Conservation (phyloP, 2,113 vertebrate species). For the Chaenocephalus aceratus region DNA sequence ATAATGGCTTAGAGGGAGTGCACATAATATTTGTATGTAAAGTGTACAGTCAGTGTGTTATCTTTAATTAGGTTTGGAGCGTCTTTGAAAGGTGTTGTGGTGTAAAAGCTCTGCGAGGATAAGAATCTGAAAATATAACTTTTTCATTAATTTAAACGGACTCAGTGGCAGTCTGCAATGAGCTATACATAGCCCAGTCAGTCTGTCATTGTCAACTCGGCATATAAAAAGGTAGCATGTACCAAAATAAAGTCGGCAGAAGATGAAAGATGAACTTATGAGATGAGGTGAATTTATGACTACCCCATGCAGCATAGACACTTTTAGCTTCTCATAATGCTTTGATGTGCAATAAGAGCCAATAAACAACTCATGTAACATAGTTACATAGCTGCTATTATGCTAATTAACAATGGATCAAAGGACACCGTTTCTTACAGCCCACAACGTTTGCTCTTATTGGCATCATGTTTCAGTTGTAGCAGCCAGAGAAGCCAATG, state of each 20-base stretch:
- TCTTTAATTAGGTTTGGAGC: not conserved
- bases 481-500: not conserved
- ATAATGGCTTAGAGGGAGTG: not conserved
- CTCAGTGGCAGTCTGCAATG: slow-evolving; percentile 24
- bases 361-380: not conserved
- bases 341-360: not conserved
- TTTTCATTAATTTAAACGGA: slow-evolving; percentile 36
- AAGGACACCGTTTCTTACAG: not conserved
- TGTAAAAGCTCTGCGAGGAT: not conserved
- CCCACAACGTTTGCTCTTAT: not conserved
- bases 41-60: not conserved
- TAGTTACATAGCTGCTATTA: not conserved
- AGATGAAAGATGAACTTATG: slow-evolving; percentile 18
- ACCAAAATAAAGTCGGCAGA: slow-evolving; percentile 52
- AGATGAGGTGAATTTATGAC: slow-evolving; percentile 18
- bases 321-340: slow-evolving; percentile 23
- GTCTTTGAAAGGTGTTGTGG: not conserved
- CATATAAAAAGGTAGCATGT: slow-evolving; percentile 45
- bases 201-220: slow-evolving; percentile 48
- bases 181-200: slow-evolving; percentile 57
- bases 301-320: slow-evolving; percentile 4
- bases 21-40: not conserved
- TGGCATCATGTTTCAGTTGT: not conserved
- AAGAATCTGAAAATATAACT: slow-evolving; percentile 3
- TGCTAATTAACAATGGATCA: not conserved